Base-by-base conservation (phyloP, 2,888 invertebrate species). In the Panzeria rudis region DNA sequence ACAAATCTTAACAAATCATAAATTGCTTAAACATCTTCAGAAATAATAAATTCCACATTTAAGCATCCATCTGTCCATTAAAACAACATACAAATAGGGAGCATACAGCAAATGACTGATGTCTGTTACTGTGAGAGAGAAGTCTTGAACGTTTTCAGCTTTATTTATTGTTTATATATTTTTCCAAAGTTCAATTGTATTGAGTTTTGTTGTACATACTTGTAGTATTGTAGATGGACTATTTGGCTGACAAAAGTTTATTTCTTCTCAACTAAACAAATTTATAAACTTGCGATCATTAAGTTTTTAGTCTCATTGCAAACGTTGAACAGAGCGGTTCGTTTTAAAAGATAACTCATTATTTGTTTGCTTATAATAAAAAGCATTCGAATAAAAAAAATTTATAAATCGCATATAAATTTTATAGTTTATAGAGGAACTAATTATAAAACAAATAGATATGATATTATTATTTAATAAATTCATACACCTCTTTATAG, bases 271-370 rank as follows among this genome's bases (percentile, higher is more conserved):
- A 47, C n/a, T n/a, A 79, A 78, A 59, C 29, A 82, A 76, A 71
- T 61, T 71, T 50, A 62, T n/a, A 50, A 73, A 69, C 54, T 73
- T 41, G 62, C 35, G 72, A 71, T 75, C 66, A 66, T 64, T 52
- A 75, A 78, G 59, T 52, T 66, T 69, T 85, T 23, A 85, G 85
- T 85, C 78, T 69, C 64, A 66, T 66, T 38, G 54, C 50, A 75
- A 82, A 71, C 75, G 82, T 75, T 66, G 75, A 61, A 47, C 71
- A 25, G 66, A 59, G 29, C 71, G 78, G 85, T 75, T 82, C 69
- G 71, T 54, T 72, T 11, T n/a, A 35, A 38, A 68, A 64, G n/a
- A n/a, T n/a, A n/a, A n/a, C 5, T 47, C 61, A 15, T 23, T 9
- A 0, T 35, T 25, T 25, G 9, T 47, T 64, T 62, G 17, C 47